Percentiles rank a stretch among this genome's conserved stretches.
These are phyloP conservation scores for Paradoxurus hermaphroditus DNA, from an alignment of 2,113 vertebrate genomes.

Conservation along the genomic window DNA sequence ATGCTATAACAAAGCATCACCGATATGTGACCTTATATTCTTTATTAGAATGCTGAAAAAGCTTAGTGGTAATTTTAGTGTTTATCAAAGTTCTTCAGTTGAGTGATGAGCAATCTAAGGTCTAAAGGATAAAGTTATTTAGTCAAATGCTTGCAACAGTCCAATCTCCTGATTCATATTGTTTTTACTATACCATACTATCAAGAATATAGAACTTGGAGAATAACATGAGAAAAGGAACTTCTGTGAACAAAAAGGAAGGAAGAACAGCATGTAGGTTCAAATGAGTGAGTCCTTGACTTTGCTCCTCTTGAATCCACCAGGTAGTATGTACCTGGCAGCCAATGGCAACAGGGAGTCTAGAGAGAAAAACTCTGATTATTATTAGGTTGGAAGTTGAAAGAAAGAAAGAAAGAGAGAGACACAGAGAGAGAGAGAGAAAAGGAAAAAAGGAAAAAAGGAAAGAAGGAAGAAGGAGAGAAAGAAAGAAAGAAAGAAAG, in stretches of 20 bases:
- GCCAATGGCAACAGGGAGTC: background rate
- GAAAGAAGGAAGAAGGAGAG: background rate
- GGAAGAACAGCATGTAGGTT: background rate
- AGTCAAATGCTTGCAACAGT: background rate
- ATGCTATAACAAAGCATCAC: background rate
- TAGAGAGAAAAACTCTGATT: background rate
- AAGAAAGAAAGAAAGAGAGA: background rate
- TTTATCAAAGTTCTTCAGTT: background rate
- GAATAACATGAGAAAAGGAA: background rate
- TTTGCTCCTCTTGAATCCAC: background rate
- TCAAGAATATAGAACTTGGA: background rate
- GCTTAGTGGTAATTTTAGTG: background rate
- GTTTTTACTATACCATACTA: background rate
- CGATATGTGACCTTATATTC: background rate
- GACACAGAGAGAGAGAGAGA: background rate
- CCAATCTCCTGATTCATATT: background rate
- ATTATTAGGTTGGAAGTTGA: background rate
- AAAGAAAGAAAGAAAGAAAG: background rate
- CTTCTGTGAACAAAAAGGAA: background rate
- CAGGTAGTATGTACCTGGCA: fast-evolving
- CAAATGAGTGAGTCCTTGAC: background rate
- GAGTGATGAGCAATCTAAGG: background rate
- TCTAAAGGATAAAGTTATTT: background rate
- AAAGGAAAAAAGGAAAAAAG: background rate
- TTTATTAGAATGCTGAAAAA: background rate